phyloP scores from a whole-genome alignment of 2,888 invertebrate species.

The Coenonympha glycerion region DNA sequence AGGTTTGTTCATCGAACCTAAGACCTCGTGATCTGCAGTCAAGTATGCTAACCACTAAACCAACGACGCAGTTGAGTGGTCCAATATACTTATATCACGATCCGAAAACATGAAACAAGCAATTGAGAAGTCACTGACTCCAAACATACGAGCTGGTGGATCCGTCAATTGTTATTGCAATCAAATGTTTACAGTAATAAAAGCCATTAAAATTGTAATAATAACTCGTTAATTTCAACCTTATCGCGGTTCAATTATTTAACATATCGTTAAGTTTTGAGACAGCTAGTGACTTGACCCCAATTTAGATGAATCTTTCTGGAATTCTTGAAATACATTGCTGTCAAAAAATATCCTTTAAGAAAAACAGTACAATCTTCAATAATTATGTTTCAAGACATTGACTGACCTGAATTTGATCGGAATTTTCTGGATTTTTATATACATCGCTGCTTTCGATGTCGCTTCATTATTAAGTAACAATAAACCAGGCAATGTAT shows the following conservation, averaged over 20 bases:
- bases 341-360: neutral
- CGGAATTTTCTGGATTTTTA: neutral
- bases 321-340: slow-evolving; percentile 15
- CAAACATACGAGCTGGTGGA: neutral
- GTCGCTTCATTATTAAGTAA: neutral
- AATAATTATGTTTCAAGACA: neutral
- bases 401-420: neutral
- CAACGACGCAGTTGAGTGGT: no score
- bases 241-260: slow-evolving; percentile 6
- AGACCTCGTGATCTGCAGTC: no score
- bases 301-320: neutral
- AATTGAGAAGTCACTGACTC: slow-evolving; percentile 21
- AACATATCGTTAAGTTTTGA: neutral
- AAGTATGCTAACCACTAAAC: no score
- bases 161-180: neutral
- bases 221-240: slow-evolving; percentile 1
- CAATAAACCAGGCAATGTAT: slow-evolving; percentile 17
- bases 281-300: neutral
- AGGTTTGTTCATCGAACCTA: no score
- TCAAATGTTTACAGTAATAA: slow-evolving; percentile 25
- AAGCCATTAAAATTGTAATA: slow-evolving; percentile 24
- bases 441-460: slow-evolving; percentile 12
- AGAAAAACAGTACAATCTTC: no score
- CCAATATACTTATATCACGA: slow-evolving; percentile 7
- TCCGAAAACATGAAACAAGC: neutral